phyloP scores from a whole-genome alignment of 2,888 invertebrate species.

The Zeuzera pyrina region DNA sequence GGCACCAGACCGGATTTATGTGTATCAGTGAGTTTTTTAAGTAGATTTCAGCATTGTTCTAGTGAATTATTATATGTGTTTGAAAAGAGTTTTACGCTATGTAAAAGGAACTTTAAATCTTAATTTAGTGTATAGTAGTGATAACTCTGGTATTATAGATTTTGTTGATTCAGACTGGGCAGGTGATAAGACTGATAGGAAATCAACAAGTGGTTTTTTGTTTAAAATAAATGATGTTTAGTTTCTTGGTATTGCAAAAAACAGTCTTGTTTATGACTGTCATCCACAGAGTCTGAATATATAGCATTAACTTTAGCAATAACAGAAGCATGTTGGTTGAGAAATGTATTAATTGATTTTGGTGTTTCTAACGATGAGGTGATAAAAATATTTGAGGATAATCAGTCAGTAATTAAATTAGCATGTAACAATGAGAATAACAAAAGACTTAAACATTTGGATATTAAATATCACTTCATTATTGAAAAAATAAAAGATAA shows the following conservation, averaged over 20 bases:
- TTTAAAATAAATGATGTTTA: conserved; percentile 6
- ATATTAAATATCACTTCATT: conserved; percentile 1
- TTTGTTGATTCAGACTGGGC: no score
- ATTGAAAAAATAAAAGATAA: not conserved
- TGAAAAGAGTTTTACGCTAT: no score
- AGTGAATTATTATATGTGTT: no score
- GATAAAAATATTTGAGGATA: conserved; percentile 2
- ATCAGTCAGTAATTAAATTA: conserved; percentile 4
- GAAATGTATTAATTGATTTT: conserved; percentile 3
- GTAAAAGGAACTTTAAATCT: no score
- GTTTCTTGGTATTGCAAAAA: conserved; percentile 7
- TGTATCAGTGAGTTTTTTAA: no score
- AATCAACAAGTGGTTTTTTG: conserved; percentile 5
- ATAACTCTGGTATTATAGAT: no score
- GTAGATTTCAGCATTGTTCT: no score
- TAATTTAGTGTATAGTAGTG: no score
- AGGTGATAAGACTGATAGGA: conserved; percentile 3
- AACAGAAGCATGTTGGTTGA: conserved; percentile 6
- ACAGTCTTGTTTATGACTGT: conserved; percentile 4
- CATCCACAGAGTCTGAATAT: conserved; percentile 6
- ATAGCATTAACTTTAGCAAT: conserved; percentile 1
- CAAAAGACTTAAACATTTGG: conserved; percentile 3
- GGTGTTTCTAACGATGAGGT: not conserved
- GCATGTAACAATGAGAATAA: conserved; percentile 2
- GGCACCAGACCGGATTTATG: no score